phyloP scores from a whole-genome alignment of 2,888 invertebrate species.

The Hyles lineata region DNA sequence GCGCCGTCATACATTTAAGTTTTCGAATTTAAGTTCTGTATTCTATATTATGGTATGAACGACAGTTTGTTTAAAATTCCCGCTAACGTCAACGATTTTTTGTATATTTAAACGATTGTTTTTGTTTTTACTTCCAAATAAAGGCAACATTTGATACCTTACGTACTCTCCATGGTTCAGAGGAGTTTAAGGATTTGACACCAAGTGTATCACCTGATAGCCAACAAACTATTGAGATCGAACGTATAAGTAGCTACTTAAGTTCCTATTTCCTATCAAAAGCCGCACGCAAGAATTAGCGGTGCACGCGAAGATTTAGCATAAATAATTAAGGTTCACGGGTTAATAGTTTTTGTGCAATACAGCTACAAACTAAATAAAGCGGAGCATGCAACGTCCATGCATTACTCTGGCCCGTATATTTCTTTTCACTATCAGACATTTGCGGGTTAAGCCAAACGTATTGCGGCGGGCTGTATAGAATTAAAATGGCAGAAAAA shows the following conservation, averaged over 20 bases:
- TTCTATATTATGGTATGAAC: too few relatives aligned
- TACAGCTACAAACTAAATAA: background rate
- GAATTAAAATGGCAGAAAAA: background rate
- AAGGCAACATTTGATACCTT: too few relatives aligned
- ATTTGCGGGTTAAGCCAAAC: background rate
- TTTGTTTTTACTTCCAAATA: too few relatives aligned
- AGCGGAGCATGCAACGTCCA: background rate
- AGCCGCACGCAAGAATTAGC: conserved; percentile 7
- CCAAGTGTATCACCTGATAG: too few relatives aligned
- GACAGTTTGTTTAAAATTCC: background rate
- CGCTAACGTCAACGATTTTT: too few relatives aligned
- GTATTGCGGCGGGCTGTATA: background rate
- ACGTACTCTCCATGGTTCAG: too few relatives aligned
- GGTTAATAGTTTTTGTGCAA: conserved; percentile 12
- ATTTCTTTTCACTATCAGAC: conserved; percentile 18
- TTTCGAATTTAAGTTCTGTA: too few relatives aligned
- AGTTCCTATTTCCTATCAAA: background rate
- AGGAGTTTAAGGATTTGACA: too few relatives aligned
- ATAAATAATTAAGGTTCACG: conserved; percentile 4
- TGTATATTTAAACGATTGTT: too few relatives aligned
- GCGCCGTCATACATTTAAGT: too few relatives aligned
- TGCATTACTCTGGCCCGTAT: background rate
- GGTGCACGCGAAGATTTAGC: conserved; percentile 11
- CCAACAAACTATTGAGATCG: too few relatives aligned
- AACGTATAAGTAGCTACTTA: background rate